Evolutionary conservation across 1,140 invertebrate species (phyloP).

Genomic region (Trialeurodes vaporariorum): DNA sequence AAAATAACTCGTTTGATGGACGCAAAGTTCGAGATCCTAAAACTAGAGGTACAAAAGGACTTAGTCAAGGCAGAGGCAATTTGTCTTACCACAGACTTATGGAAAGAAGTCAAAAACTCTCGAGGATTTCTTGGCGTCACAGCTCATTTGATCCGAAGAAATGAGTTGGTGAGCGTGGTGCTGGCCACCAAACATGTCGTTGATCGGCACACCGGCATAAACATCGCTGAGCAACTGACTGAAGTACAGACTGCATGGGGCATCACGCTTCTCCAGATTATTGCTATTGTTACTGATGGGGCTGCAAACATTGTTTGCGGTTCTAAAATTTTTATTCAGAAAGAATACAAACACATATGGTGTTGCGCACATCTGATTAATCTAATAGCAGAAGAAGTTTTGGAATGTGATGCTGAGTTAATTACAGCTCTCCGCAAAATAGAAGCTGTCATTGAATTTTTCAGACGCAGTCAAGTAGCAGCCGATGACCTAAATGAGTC

Average conservation of each 20-base stretch:
- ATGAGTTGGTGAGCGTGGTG: conserved; percentile 2
- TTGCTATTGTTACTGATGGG: conserved; percentile 34
- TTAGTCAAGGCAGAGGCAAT: not conserved
- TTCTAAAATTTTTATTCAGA: conserved; percentile 26
- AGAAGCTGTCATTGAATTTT: conserved; percentile 18
- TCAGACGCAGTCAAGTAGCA: conserved; percentile 19
- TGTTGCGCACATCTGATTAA: conserved; percentile 36
- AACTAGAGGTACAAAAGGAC: conserved; percentile 19
- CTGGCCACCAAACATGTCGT: conserved; percentile 2
- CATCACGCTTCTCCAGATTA: conserved; percentile 31
- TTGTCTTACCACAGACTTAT: conserved; percentile 27
- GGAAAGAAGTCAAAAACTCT: conserved; percentile 22
- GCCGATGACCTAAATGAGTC: conserved; percentile 19
- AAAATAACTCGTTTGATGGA: conserved; percentile 20
- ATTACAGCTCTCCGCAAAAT: conserved; percentile 17
- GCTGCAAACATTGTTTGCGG: conserved; percentile 33
- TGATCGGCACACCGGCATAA: conserved; percentile 21
- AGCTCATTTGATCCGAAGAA: conserved; percentile 19
- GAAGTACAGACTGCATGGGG: conserved; percentile 30
- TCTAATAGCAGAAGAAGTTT: conserved; percentile 28
- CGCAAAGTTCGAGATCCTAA: not conserved
- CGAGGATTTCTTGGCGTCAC: conserved; percentile 26
- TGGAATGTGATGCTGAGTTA: conserved; percentile 14
- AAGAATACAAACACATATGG: conserved; percentile 30
- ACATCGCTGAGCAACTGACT: conserved; percentile 19